Evolutionary conservation across 2,113 vertebrate genomes (phyloP), one percentile per base, ranked within the genome.

Genomic region (Myiozetetes cayanensis): DNA sequence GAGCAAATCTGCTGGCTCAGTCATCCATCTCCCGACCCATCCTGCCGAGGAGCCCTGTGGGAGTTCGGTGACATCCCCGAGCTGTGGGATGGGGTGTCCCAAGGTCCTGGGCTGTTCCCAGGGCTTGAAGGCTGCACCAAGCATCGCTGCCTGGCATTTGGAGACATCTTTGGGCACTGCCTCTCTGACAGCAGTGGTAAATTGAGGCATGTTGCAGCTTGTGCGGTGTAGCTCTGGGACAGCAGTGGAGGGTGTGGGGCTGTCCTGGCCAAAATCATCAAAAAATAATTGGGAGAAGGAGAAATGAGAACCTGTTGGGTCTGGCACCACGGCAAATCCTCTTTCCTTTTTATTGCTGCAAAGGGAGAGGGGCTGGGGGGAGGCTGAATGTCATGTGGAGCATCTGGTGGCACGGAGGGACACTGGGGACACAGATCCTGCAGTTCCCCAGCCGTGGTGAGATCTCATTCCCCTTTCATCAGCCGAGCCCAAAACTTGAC

Each of bases 381-480:
- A 67, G 35, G 59, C 31, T 52, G 53, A 61, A 6, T 21, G 43
- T 11, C 41, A 6, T 1, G 10, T 7, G 56, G 28, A 33, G 21
- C 7, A 12, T 3, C 53, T 10, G 44, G 35, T 70, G 62, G 55
- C 82, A 55, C 28, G 9, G 63, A 31, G 33, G 67, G 39, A 41
- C 10, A 2, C 0, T 2, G 46, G 49, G 46, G 46, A 49, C 71
- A n/a, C 0, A 1, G 28, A 37, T 25, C 30, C 33, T 0, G 1
- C 39, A 23, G 10, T 25, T 56, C 18, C 41, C 20, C 53, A 46
- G 49, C 55, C 3, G 0, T 0, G 3, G 20, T 7, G 39, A 47
- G 37, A 23, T 39, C 55, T 63, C 16, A 2, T 16, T 47, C 53
- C 20, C 2, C 1, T 52, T 62, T 41, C 39, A 44, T 52, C 77